Percentiles rank a stretch among this genome's conserved stretches.
Evolutionary conservation across 1,140 invertebrate species (phyloP).

Genomic region (Calliphora vicina): DNA sequence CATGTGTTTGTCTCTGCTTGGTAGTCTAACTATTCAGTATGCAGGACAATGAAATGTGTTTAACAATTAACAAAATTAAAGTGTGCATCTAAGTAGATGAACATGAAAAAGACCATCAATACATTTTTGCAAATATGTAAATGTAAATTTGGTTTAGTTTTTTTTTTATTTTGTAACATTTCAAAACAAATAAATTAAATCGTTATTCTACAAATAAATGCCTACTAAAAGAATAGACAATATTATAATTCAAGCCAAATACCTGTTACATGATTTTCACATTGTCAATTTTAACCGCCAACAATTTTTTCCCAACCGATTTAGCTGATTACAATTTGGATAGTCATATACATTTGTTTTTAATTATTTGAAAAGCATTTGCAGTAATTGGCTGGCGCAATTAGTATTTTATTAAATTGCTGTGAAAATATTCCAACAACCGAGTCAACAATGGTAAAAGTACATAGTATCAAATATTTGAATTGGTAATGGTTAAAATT

Average conservation of each 20-base stretch:
- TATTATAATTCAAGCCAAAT: too few species aligned
- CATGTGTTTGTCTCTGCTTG: too few species aligned
- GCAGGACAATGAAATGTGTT: neutral
- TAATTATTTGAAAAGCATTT: conserved; percentile 14
- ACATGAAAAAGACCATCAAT: neutral
- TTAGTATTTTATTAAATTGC: conserved; percentile 10
- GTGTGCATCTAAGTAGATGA: neutral
- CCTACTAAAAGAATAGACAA: too few species aligned
- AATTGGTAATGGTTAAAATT: neutral
- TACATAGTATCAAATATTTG: neutral
- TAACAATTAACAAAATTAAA: conserved; percentile 1
- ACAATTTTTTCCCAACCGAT: neutral
- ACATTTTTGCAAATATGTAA: neutral
- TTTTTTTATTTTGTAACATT: too few species aligned
- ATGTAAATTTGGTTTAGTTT: neutral
- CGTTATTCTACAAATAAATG: too few species aligned
- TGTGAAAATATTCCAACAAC: neutral
- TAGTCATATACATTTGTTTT: neutral
- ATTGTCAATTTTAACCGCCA: too few species aligned
- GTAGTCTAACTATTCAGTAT: neutral
- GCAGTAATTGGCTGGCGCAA: neutral
- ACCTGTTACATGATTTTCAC: too few species aligned
- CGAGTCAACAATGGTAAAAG: neutral
- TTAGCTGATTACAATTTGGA: neutral
- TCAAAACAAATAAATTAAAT: too few species aligned